Conservation (phyloP, 1,140 invertebrate species). For the Daktulosphaira vitifoliae region DNA sequence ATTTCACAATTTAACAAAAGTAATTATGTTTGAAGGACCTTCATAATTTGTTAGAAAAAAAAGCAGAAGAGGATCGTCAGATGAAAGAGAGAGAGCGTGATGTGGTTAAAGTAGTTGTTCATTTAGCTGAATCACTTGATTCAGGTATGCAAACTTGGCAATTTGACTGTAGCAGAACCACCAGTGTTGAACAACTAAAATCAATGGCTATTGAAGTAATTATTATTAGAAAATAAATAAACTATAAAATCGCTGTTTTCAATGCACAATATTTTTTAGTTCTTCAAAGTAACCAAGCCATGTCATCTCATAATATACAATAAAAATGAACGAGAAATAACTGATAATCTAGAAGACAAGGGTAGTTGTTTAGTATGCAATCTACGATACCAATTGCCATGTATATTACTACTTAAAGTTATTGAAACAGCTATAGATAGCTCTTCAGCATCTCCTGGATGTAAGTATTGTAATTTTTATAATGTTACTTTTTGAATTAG, state of each 20-base stretch:
- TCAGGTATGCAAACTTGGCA: constrained; percentile 48
- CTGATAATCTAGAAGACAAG: constrained; percentile 12
- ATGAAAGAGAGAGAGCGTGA: constrained; percentile 53
- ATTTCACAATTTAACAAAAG: constrained; percentile 9
- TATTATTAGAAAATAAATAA: constrained; percentile 10
- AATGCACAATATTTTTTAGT: constrained; percentile 2
- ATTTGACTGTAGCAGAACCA: constrained; percentile 50
- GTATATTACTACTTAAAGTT: constrained; percentile 11
- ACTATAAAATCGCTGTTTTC: not conserved
- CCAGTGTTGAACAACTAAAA: constrained; percentile 51
- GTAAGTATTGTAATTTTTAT: not conserved
- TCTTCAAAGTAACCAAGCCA: constrained; percentile 3
- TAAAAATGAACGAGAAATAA: constrained; percentile 6
- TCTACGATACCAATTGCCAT: not conserved
- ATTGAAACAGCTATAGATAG: not conserved
- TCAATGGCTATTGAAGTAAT: constrained; percentile 51
- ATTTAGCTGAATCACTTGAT: constrained; percentile 51
- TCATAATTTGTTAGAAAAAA: constrained; percentile 55
- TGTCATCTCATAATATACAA: constrained; percentile 17
- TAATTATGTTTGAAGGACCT: constrained; percentile 45
- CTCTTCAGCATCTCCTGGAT: not conserved
- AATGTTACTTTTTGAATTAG: no score
- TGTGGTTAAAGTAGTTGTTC: constrained; percentile 56
- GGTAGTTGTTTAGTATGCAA: not conserved
- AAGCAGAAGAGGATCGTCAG: constrained; percentile 57